Conservation (phyloP, 1,140 invertebrate genomes). For the Chrysopa pallens region DNA sequence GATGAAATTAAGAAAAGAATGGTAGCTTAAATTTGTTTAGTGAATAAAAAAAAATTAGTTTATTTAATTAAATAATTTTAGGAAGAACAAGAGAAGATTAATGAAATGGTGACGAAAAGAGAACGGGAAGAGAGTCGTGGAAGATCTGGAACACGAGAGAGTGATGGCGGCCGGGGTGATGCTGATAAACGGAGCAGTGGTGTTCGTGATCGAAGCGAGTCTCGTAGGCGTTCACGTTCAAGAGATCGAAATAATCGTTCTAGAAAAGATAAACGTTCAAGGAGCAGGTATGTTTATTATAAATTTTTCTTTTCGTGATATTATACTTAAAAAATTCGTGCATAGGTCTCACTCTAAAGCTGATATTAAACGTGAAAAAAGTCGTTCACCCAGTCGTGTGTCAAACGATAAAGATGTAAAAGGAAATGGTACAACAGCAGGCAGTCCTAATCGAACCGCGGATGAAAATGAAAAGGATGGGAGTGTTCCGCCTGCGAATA, state of each 20-base stretch:
- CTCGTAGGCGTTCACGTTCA: constrained; percentile 26
- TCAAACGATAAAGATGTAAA: neutral
- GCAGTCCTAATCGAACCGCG: neutral
- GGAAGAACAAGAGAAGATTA: constrained; percentile 53
- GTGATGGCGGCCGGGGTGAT: constrained; percentile 13
- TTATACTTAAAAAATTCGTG: too few relatives aligned
- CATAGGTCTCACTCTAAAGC: constrained; percentile 7
- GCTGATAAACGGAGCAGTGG: constrained; percentile 1
- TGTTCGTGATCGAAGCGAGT: constrained; percentile 29
- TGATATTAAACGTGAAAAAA: neutral
- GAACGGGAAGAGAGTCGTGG: constrained; percentile 10
- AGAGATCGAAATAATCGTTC: constrained; percentile 25
- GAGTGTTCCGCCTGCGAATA: neutral
- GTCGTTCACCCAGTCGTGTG: neutral
- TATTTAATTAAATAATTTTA: constrained; percentile 18
- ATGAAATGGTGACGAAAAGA: constrained; percentile 15
- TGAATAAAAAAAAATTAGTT: constrained; percentile 3
- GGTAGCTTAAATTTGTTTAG: constrained; percentile 25
- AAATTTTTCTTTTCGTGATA: too few relatives aligned
- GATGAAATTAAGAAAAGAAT: constrained; percentile 82
- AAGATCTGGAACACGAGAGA: constrained; percentile 23
- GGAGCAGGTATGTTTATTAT: constrained; percentile 2
- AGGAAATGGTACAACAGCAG: neutral
- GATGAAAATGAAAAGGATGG: neutral
- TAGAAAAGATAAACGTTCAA: constrained; percentile 21